Evolutionary conservation across 1,140 invertebrate genomes (phyloP).

Genomic region (Drosophila ambigua): DNA sequence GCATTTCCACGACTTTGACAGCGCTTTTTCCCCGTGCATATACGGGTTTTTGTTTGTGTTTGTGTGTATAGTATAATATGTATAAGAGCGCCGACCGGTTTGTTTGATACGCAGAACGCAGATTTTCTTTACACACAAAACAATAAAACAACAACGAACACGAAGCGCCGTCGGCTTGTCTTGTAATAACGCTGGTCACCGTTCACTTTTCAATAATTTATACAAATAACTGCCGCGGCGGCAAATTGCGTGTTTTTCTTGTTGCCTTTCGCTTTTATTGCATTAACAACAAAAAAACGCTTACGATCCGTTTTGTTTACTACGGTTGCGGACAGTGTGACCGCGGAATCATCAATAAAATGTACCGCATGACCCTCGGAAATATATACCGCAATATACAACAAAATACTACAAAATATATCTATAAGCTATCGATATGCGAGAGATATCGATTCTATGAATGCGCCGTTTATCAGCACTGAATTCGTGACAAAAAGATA

Average conservation of each 20-base stretch:
- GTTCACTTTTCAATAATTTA: conserved; percentile 8
- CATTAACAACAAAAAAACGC: conserved; percentile 17
- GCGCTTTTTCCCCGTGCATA: conserved; percentile 62
- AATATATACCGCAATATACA: too few species aligned
- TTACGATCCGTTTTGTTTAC: conserved; percentile 32
- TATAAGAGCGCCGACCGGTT: conserved; percentile 66
- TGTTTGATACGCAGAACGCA: conserved; percentile 73
- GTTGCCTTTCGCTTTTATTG: conserved; percentile 25
- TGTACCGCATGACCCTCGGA: too few species aligned
- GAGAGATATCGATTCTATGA: too few species aligned
- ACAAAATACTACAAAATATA: too few species aligned
- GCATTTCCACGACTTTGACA: conserved; percentile 26
- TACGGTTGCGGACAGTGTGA: too few species aligned
- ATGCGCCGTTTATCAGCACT: too few species aligned
- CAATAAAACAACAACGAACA: conserved; percentile 2
- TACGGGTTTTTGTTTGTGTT: conserved; percentile 40
- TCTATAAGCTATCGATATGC: too few species aligned
- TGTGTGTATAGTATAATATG: conserved; percentile 58
- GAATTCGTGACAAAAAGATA: too few species aligned
- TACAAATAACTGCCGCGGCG: not conserved
- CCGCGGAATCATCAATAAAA: too few species aligned
- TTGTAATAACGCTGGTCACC: conserved; percentile 28
- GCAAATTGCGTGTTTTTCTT: not conserved
- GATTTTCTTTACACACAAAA: conserved; percentile 48
- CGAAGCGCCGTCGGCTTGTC: not conserved